These are phyloP conservation scores for Agrotis segetum DNA, from an alignment of 2,888 invertebrate species.

Conservation along the genomic window DNA sequence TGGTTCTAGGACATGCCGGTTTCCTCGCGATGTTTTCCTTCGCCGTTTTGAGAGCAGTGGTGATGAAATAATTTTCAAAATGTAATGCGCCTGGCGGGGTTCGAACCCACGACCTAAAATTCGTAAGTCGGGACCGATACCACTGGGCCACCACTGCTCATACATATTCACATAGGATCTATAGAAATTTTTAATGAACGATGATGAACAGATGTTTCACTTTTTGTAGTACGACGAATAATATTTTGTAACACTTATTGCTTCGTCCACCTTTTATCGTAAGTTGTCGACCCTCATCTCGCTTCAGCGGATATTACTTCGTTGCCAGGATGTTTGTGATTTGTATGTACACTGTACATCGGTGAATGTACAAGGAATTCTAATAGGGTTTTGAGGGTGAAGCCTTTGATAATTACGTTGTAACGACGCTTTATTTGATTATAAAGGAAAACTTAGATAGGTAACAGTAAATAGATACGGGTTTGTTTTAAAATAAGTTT, in stretches of 20 bases:
- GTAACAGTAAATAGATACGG: background rate
- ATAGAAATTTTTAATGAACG: no score
- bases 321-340: constrained; percentile 36
- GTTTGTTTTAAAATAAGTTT: background rate
- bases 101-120: background rate
- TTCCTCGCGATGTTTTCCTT: background rate
- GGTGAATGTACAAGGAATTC: background rate
- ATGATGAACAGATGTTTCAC: no score
- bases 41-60: background rate
- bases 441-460: background rate
- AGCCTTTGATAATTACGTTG: background rate
- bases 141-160: no score
- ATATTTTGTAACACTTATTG: background rate
- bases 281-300: constrained; percentile 6
- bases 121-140: no score
- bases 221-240: no score
- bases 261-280: background rate
- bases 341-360: constrained; percentile 15
- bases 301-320: constrained; percentile 33
- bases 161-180: no score
- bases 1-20: no score
- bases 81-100: background rate
- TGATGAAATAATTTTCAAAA: background rate
- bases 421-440: background rate
- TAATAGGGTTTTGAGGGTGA: background rate